Evolutionary conservation across 2,888 invertebrate genomes (phyloP), one percentile per base, ranked within the genome.

Genomic region (Erannis defoliaria): DNA sequence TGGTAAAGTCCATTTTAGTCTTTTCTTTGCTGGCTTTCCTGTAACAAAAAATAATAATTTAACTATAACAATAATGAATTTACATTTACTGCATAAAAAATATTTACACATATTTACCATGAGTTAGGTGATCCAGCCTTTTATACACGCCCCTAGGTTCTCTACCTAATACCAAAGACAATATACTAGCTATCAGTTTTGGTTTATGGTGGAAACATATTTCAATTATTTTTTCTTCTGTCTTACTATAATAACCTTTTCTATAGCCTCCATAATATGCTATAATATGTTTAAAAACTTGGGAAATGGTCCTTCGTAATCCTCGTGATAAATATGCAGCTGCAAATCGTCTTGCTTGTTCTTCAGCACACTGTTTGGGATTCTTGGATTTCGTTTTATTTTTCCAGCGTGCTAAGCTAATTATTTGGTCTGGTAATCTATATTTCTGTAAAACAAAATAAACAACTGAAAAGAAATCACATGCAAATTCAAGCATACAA

Each of bases 161-260:
- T 67, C 91, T 77, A 10, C 82, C 73, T 10, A 91, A 75, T 26
- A 90, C 69, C 43, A 67, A 57, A 51, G 84, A 73, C 60, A 86
- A 70, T 65, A 80, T 70, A 54, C 67, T 67, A 5, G 81, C 80
- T 48, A 82, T 78, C 55, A 80, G 67, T 23, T 72, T 70, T 12
- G 86, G 82, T 48, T 77, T 71, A 59, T 90, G 82, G 42, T 73
- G 68, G 50, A 85, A 80, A 70, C 86, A 88, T 19, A 87, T 80
- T 63, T 84, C 71, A 77, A 91, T 86, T 9, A 90, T 73, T 78
- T 85, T 89, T 73, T 85, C 78, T 76, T 90, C 90, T 49, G 71
- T 65, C 23, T 64, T n/a, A 37, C 29, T 62, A 35, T 64, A 70
- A 8, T 1, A 14, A 21, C 54, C 64, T 43, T n/a, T 55, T 38